phyloP scores from a whole-genome alignment of 92 coral and sea anemone species.

The Chrysogorgia sp. region DNA sequence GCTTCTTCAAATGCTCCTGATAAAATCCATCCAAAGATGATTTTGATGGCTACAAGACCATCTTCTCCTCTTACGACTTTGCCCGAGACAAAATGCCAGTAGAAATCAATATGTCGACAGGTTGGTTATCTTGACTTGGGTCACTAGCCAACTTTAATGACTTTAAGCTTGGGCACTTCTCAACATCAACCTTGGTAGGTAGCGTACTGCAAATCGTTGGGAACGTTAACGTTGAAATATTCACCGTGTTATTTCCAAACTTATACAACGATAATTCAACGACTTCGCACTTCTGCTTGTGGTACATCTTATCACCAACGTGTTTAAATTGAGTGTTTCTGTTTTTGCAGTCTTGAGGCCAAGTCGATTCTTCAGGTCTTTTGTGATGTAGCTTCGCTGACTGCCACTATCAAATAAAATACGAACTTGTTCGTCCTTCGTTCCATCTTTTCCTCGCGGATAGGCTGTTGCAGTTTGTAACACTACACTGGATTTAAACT shows the following conservation, averaged over 20 bases:
- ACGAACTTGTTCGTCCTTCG: neutral
- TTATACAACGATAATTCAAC: constrained; percentile 1
- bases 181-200: constrained; percentile 1
- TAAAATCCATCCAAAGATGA: constrained; percentile 1
- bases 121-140: neutral
- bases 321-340: constrained; percentile 5
- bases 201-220: constrained; percentile 1
- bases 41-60: constrained; percentile 6
- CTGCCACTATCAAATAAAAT: too few species aligned
- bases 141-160: constrained; percentile 4
- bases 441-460: neutral
- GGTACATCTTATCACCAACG: constrained; percentile 14
- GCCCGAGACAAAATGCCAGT: constrained; percentile 1
- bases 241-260: neutral
- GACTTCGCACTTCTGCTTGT: neutral
- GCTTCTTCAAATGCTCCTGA: neutral
- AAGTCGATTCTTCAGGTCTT: neutral
- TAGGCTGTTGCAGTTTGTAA: constrained; percentile 7
- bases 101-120: neutral
- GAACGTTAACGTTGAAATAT: neutral
- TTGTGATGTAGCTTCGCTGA: constrained; percentile 14
- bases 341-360: neutral
- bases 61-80: neutral
- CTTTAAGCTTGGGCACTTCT: neutral
- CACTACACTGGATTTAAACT: neutral